These are phyloP conservation scores for Thamnophis elegans DNA, from an alignment of 2,797 vertebrate species.

Conservation along the genomic window DNA sequence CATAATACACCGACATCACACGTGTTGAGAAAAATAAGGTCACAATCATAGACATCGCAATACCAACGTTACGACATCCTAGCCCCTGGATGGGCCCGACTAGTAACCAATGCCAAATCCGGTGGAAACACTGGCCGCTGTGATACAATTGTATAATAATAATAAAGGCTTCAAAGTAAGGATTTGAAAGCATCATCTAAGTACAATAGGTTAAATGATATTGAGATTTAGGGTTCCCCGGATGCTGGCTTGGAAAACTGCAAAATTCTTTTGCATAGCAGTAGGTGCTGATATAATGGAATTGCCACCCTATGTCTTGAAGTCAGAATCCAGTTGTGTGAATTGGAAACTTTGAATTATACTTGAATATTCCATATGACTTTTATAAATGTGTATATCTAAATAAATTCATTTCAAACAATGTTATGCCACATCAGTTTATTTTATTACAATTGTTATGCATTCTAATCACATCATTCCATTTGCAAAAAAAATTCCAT, in stretches of 20 bases:
- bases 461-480: neutral
- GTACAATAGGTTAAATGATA: neutral
- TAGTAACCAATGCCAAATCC: too few species aligned
- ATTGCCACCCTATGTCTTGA: fast-evolving
- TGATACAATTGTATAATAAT: too few species aligned
- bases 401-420: neutral
- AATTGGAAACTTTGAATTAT: fast-evolving
- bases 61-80: too few species aligned
- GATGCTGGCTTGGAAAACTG: neutral
- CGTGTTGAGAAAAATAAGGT: too few species aligned
- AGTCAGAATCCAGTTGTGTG: neutral
- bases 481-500: neutral
- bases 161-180: neutral
- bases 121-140: too few species aligned
- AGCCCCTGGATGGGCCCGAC: too few species aligned
- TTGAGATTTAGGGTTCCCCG: neutral
- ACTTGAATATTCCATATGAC: neutral
- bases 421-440: neutral
- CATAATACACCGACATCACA: too few species aligned
- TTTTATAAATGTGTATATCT: neutral
- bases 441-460: neutral
- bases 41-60: too few species aligned
- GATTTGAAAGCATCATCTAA: neutral
- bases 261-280: neutral
- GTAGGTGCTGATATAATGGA: neutral